A percentile compares a stretch with the other conserved stretches of the same genome.
phyloP scores from a whole-genome alignment of 64 coral and sea anemone genomes.

The Acropora yongei region DNA sequence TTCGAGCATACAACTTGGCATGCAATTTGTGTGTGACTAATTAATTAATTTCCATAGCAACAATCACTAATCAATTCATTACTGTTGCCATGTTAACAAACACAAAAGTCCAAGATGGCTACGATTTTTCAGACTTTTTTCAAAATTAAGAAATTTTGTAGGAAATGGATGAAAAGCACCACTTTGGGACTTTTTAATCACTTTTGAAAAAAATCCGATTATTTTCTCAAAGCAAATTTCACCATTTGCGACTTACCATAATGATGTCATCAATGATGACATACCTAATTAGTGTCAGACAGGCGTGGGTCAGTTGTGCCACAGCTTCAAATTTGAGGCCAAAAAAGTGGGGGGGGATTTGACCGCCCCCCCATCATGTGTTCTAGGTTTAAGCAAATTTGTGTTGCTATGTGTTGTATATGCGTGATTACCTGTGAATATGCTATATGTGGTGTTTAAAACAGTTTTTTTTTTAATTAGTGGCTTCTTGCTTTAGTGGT shows the following conservation, averaged over 20 bases:
- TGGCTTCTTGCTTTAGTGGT: slow-evolving; percentile 26
- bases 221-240: slow-evolving; percentile 27
- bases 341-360: slow-evolving; percentile 1
- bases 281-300: slow-evolving; percentile 22
- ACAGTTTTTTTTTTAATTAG: slow-evolving; percentile 7
- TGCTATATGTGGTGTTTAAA: slow-evolving; percentile 21
- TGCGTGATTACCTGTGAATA: slow-evolving; percentile 8
- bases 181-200: slow-evolving; percentile 24
- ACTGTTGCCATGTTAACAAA: slow-evolving; percentile 31
- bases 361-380: slow-evolving; percentile 1
- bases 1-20: slow-evolving; percentile 31
- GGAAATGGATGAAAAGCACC: slow-evolving; percentile 33
- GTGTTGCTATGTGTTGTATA: background rate
- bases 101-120: slow-evolving; percentile 27
- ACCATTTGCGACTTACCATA: slow-evolving; percentile 24
- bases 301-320: slow-evolving; percentile 10
- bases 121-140: slow-evolving; percentile 24
- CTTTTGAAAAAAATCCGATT: slow-evolving; percentile 19
- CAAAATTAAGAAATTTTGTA: slow-evolving; percentile 27
- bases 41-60: slow-evolving; percentile 35
- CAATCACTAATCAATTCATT: slow-evolving; percentile 24
- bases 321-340: slow-evolving; percentile 23
- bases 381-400: slow-evolving; percentile 21
- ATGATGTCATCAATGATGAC: slow-evolving; percentile 24
- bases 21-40: slow-evolving; percentile 29